Conservation (phyloP, 2,797 vertebrate species). For the Falco peregrinus region DNA sequence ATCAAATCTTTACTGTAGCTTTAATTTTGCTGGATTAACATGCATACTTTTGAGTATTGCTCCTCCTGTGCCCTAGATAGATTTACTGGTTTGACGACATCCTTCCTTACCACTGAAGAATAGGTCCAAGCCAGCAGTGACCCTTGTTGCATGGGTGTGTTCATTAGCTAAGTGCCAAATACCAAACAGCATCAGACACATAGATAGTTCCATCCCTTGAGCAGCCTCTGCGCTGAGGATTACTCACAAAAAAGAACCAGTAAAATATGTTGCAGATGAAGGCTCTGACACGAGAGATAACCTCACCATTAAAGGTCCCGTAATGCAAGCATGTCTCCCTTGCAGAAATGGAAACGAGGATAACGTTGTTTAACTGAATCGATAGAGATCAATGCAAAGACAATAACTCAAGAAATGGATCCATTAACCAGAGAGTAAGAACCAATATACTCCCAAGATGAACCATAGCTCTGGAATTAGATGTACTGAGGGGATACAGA, state of each 20-base stretch:
- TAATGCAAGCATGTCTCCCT: not conserved
- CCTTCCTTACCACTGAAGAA: not conserved
- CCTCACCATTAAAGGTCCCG: not conserved
- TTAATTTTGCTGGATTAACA: not conserved
- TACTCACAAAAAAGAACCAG: conserved; percentile 40
- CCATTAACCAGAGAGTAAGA: conserved; percentile 13
- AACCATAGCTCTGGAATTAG: not conserved
- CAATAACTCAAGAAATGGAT: conserved; percentile 51
- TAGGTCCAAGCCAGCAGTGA: not conserved
- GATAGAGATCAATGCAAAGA: conserved; percentile 61
- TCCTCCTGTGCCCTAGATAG: not conserved
- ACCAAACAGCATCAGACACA: not conserved
- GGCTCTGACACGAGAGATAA: conserved; percentile 23
- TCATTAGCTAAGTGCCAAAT: not conserved
- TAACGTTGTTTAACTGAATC: conserved; percentile 39
- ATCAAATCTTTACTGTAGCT: not conserved
- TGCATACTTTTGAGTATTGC: not conserved
- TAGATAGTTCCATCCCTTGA: not conserved
- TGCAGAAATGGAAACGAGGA: conserved; percentile 14
- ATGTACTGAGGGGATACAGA: not conserved
- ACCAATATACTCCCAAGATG: not conserved
- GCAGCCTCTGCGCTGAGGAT: not conserved
- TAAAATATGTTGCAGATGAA: conserved; percentile 18
- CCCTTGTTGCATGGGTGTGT: not conserved
- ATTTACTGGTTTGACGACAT: not conserved